Evolutionary conservation across 2,113 vertebrate species (phyloP), one percentile per base, ranked within the genome.

Genomic region (Lepisosteus oculatus): DNA sequence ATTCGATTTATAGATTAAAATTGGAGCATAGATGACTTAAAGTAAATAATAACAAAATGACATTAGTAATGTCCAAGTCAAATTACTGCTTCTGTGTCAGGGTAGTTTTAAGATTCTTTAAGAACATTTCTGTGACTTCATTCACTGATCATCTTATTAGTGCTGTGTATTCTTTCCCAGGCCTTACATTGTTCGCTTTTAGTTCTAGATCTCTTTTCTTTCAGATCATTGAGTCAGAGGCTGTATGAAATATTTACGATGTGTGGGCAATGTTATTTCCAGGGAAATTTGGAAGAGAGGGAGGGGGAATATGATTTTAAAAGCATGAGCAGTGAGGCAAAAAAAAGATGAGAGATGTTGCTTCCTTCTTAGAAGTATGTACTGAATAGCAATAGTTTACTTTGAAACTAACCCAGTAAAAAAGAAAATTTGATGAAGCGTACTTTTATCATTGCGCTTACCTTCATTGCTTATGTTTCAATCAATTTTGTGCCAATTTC

Each of bases 181-280:
- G 47, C 74, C 54, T 55, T 73, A 67, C 61, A 70, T 74, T 69
- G 64, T 68, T 70, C 44, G 67, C 14, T 71, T 76, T 51, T 65
- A 64, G 42, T 59, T 63, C 76, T 79, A 43, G 62, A 75, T 76
- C 55, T 70, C 59, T 4, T 42, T 55, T 59, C 72, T 78, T 82
- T 88, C 81, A 88, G 83, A 85, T 80, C 82, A 88, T 85, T 80
- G 86, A 89, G 83, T 84, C 81, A 77, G 77, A 82, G 80, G 77
- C 74, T 83, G 78, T 80, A 88, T 90, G 75, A 90, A 90, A 89
- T 89, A 91, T 90, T 89, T 85, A 90, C 83, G 72, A 70, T 84
- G 80, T 86, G 87, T 85, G 86, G 86, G 83, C 83, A 81, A 84
- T 79, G 78, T 75, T 79, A 80, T 79, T 86, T 88, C 85, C 83